Base-by-base conservation (phyloP, 2,797 vertebrate species). In the Sparus aurata region DNA sequence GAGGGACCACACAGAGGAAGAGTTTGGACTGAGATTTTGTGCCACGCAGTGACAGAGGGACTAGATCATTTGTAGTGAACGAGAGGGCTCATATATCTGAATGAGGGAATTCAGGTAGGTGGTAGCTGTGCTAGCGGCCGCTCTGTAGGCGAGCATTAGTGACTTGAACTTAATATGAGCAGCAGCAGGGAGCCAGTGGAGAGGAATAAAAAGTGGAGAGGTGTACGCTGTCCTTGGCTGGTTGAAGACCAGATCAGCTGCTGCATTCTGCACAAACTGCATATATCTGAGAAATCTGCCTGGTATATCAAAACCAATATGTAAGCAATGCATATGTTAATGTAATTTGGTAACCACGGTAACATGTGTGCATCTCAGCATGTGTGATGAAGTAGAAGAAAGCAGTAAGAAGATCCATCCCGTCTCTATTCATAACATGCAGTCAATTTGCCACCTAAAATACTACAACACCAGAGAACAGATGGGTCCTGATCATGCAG, bases 121-220 rank as follows among this genome's bases (percentile, higher is more conserved):
- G 47, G 20, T 3, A 60, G 43, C 15, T 41, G 55, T 55, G 41
- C 54, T 43, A 5, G 20, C 10, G 53, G n/a, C 10, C 18, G 13
- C 22, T 46, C 27, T 47, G 22, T 57, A n/a, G 45, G 53, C 4
- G 2, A 30, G 69, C 45, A 27, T 41, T 58, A 27, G 38, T 50
- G 27, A 46, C 38, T 45, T 66, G 3, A 67, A 69, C 49, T 54
- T 55, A 22, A 68, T 61, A 53, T 6, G 11, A 66, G 17, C 18
- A 50, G 12, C n/a, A 53, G n/a, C 30, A 27, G 73, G 41, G 63
- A 73, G 1, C 23, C 17, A 30, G 43, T 15, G 18, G 2, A 55
- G n/a, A 53, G 25, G 23, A 70, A 69, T 65, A 17, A 64, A 30
- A 25, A 67, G 20, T 18, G 15, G 20, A 25, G 10, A 30, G 25